phyloP scores from a whole-genome alignment of 2,888 invertebrate species.

The Pilophorus perplexus region DNA sequence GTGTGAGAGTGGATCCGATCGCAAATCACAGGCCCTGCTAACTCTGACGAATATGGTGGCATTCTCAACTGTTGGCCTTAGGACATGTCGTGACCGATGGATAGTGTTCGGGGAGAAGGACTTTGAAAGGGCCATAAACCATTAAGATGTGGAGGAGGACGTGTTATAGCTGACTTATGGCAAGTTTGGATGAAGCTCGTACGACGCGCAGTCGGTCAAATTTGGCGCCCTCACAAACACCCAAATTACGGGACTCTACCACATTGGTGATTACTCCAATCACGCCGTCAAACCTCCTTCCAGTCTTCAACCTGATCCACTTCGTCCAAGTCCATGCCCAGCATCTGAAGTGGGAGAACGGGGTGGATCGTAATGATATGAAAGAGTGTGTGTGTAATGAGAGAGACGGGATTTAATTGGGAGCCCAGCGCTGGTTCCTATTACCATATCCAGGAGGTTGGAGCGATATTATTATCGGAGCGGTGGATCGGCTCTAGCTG shows the following conservation, averaged over 20 bases:
- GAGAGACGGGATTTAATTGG: constrained; percentile 38
- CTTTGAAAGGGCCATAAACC: too few relatives aligned
- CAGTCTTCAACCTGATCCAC: too few relatives aligned
- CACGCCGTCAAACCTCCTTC: too few relatives aligned
- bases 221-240: too few relatives aligned
- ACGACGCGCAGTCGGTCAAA: too few relatives aligned
- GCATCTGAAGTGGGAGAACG: too few relatives aligned
- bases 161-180: too few relatives aligned
- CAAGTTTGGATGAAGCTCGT: too few relatives aligned
- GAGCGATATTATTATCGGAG: constrained; percentile 42
- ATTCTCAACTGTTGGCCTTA: not conserved
- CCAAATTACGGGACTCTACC: too few relatives aligned
- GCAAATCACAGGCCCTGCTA: constrained; percentile 1
- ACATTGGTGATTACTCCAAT: too few relatives aligned
- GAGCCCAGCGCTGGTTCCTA: constrained; percentile 27
- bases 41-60: not conserved
- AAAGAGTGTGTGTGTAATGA: constrained; percentile 39
- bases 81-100: constrained; percentile 11
- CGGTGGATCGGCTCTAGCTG: constrained; percentile 36
- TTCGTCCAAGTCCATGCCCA: too few relatives aligned
- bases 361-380: constrained; percentile 38
- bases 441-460: constrained; percentile 40
- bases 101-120: not conserved
- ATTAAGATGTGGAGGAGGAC: too few relatives aligned
- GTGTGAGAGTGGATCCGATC: not conserved